These are phyloP conservation scores for Clarias pachynema DNA, from an alignment of 2,797 vertebrate genomes.

Conservation along the genomic window DNA sequence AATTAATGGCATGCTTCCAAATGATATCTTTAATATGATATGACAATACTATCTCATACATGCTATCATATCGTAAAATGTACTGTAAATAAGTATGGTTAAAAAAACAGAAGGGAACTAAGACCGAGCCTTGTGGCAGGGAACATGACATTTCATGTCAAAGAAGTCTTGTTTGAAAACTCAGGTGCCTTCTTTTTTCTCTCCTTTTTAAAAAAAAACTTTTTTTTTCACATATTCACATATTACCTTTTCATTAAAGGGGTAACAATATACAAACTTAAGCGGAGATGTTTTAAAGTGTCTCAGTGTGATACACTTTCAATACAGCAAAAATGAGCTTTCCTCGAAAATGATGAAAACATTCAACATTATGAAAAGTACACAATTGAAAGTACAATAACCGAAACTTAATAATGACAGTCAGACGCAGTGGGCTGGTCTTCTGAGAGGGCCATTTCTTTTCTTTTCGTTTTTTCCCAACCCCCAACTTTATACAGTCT, in stretches of 20 bases:
- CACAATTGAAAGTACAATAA: neutral
- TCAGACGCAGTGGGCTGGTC: too few relatives aligned
- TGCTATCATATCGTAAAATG: too few relatives aligned
- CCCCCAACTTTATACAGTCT: too few relatives aligned
- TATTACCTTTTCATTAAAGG: neutral
- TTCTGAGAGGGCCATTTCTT: too few relatives aligned
- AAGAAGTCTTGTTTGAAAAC: slow-evolving; percentile 55
- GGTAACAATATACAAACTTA: neutral
- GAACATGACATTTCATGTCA: slow-evolving; percentile 63
- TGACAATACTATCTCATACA: too few relatives aligned
- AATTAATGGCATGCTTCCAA: neutral
- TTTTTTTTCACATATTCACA: neutral
- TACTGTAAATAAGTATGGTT: too few relatives aligned
- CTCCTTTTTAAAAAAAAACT: neutral
- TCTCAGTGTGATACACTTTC: neutral
- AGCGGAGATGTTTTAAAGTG: neutral
- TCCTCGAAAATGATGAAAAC: neutral
- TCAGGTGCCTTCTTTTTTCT: slow-evolving; percentile 33
- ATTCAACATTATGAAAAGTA: neutral
- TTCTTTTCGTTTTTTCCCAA: too few relatives aligned
- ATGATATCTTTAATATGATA: neutral
- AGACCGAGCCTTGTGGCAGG: slow-evolving; percentile 2
- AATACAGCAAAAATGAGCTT: neutral
- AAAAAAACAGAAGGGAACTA: neutral
- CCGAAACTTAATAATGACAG: neutral